These are phyloP conservation scores for Drosophila dives DNA, from an alignment of 2,888 invertebrate genomes.

Conservation along the genomic window DNA sequence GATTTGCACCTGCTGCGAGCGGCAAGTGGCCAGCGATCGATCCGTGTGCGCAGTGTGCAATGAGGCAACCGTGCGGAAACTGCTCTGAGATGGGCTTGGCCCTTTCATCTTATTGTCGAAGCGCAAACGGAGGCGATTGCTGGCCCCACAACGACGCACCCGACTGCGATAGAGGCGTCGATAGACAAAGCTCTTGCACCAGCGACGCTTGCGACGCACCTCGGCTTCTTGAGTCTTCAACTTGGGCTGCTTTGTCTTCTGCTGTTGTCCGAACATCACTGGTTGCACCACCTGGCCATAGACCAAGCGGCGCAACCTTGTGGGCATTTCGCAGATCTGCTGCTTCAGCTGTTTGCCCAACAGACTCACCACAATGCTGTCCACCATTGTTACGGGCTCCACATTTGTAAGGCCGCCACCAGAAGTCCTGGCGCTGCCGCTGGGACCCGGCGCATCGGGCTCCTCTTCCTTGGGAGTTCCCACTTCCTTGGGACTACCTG, in stretches of 20 bases:
- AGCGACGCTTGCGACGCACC: slow-evolving; percentile 27
- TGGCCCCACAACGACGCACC: slow-evolving; percentile 56
- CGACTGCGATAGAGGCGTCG: slow-evolving; percentile 52
- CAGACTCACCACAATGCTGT: background rate
- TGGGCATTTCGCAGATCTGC: slow-evolving; percentile 68
- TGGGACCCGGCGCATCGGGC: background rate
- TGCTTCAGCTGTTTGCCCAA: slow-evolving; percentile 28
- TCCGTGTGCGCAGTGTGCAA: slow-evolving; percentile 40
- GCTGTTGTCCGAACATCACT: background rate
- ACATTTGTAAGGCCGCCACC: slow-evolving; percentile 7
- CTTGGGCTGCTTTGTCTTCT: background rate
- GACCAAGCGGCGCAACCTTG: slow-evolving; percentile 43
- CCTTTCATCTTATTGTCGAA: slow-evolving; percentile 18
- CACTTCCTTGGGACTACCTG: background rate
- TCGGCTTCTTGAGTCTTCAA: background rate
- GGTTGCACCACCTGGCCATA: background rate
- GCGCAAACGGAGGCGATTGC: slow-evolving; percentile 3
- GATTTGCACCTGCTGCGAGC: slow-evolving; percentile 28
- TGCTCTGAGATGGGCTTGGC: slow-evolving; percentile 52
- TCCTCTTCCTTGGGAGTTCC: background rate
- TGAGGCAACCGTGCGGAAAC: slow-evolving; percentile 69
- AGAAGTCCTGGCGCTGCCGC: slow-evolving; percentile 1
- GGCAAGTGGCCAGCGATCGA: background rate
- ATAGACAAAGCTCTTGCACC: slow-evolving; percentile 42
- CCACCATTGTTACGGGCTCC: background rate